phyloP scores from a whole-genome alignment of 2,888 invertebrate genomes.

The Villa cingulata region DNA sequence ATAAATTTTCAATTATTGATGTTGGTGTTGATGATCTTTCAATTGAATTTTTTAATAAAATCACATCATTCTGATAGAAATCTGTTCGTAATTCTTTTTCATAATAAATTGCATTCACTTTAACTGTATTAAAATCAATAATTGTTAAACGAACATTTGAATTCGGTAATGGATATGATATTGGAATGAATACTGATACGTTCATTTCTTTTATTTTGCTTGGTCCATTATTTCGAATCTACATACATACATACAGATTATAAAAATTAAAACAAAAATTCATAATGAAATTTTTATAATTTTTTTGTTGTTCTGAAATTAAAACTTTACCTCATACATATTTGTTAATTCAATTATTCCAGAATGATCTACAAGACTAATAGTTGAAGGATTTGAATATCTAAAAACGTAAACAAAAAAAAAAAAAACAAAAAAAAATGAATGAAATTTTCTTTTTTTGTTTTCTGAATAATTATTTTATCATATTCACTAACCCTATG shows the following conservation, averaged over 20 bases:
- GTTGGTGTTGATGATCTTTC: slow-evolving; percentile 18
- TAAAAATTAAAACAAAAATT: neutral
- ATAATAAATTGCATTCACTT: slow-evolving; percentile 29
- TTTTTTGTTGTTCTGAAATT: neutral
- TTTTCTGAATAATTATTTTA: neutral
- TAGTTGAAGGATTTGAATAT: slow-evolving; percentile 20
- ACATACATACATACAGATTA: no score
- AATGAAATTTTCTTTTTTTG: neutral
- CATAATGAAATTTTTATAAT: neutral
- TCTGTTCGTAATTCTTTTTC: slow-evolving; percentile 25
- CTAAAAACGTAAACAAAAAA: neutral
- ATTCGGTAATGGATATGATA: slow-evolving; percentile 27
- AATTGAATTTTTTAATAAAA: slow-evolving; percentile 26
- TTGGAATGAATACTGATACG: slow-evolving; percentile 28
- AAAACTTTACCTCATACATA: slow-evolving; percentile 23
- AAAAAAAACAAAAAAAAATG: neutral
- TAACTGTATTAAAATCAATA: slow-evolving; percentile 28
- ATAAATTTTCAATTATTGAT: slow-evolving; percentile 7
- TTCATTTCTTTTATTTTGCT: slow-evolving; percentile 30
- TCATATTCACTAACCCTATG: slow-evolving; percentile 22
- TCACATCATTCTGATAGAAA: slow-evolving; percentile 27
- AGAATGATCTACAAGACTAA: slow-evolving; percentile 28
- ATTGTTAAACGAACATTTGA: slow-evolving; percentile 25
- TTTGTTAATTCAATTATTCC: slow-evolving; percentile 27
- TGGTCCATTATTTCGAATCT: slow-evolving; percentile 33